Evolutionary conservation across 2,113 vertebrate species (phyloP), one percentile per base, ranked within the genome.

Genomic region (Sceloporus undulatus): DNA sequence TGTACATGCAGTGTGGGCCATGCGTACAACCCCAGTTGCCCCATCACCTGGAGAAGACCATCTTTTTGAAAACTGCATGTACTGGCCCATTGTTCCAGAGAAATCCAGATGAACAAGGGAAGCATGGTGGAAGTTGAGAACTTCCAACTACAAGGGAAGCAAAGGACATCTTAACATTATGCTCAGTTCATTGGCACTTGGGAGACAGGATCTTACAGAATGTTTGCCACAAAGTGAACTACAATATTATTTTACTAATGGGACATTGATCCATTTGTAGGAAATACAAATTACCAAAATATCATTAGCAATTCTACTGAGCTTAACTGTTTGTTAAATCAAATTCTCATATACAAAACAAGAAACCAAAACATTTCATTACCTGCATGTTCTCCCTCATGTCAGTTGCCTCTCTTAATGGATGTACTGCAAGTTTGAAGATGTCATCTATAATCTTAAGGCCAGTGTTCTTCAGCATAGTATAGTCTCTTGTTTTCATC

Each of bases 301-400:
- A 42, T 8, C 25, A 83, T 78, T 65, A 71, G 11, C 19, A 84
- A 1, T 13, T 76, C n/a, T 34, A 68, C 34, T 76, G 42, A 34
- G 13, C 40, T 73, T 25, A 52, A 29, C 38, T 7, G 2, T 34
- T 62, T 11, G 40, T 9, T 83, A 83, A 81, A 40, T 29, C 52
- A 68, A 19, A 34, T 2, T 0, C 10, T 86, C 56, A 38, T 8
- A 34, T 19, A 25, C 2, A 56, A 71, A 84, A 68, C 0, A 0
- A 62, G 16, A 23, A 0, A 0, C 7, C 0, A 0, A 0, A n/a
- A 76, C 27, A 4, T 21, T 59, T 62, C 94, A 84, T 83, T 96
- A 99, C 99, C 98, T 99, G 98, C 90, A 98, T 97, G 1, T 99
- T 98, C 93, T 99, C 99, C 71, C 98, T 96, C 96, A 99, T 96